Evolutionary conservation across 1,140 invertebrate species (phyloP), one percentile per base, ranked within the genome.

Genomic region (Aplysia californica): DNA sequence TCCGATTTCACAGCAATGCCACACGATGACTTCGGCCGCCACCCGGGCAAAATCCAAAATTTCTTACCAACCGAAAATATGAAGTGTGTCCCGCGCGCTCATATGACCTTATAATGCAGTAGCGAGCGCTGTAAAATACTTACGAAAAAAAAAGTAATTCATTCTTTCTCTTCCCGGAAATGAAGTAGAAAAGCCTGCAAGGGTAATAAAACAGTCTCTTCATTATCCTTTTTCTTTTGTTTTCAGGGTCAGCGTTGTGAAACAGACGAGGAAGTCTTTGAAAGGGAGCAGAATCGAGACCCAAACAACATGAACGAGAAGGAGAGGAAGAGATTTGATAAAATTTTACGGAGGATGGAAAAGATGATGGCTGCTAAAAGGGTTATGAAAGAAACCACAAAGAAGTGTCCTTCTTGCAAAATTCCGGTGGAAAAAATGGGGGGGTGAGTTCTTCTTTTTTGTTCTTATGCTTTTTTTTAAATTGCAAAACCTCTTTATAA

Each of bases 381-480:
- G 20, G 23, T 73, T 6, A 65, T 83, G 1, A 67, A 66, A 5
- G 61, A 64, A 2, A 79, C 64, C 39, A 74, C 73, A 26, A 78
- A 66, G 33, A 41, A 39, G 23, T 85, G 84, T 71, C 78, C 80
- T 18, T 38, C 33, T 3, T 85, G 84, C 66, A 73, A 75, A 36
- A 20, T 65, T 3, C 61, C 41, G 18, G 78, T 85, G 31, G 76
- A 81, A 44, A 85, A 85, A 67, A 78, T 77, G 61, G 76, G 68
- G 41, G 83, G 81, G 83, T 84, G 77, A 29, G 79, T 35, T 38
- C 20, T 39, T 66, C 3, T 56, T 76, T n/a, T 69, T 20, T 58
- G n/a, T n/a, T n/a, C n/a, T n/a, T n/a, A n/a, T n/a, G n/a, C n/a
- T n/a, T n/a, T n/a, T n/a, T n/a, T n/a, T n/a, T n/a, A n/a, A n/a